These are phyloP conservation scores for Parauchenoglanis punctatus DNA, from an alignment of 2,797 vertebrate genomes.

Conservation along the genomic window DNA sequence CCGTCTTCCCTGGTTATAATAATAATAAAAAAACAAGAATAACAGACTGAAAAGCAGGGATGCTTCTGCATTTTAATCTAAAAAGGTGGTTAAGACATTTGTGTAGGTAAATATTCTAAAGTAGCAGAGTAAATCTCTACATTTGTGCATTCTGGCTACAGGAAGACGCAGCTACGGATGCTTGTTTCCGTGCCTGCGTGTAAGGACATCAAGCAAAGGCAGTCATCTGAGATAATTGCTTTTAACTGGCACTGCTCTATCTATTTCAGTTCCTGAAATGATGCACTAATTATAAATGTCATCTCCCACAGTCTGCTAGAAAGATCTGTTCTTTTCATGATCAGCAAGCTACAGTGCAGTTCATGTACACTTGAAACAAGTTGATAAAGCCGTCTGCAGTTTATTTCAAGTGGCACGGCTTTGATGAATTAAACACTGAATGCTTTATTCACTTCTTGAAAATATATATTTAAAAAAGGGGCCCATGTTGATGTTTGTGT, in stretches of 20 bases:
- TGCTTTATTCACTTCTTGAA: not conserved
- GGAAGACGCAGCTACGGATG: not conserved
- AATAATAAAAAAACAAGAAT: not conserved
- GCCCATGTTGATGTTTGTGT: not conserved
- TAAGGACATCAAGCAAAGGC: slow-evolving; percentile 31
- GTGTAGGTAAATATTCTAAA: not conserved
- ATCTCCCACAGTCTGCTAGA: slow-evolving; percentile 14
- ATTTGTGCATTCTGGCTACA: not conserved
- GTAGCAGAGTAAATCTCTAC: not conserved
- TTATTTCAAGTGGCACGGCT: slow-evolving; percentile 1
- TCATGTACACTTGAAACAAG: slow-evolving; percentile 15
- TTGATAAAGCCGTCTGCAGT: not conserved
- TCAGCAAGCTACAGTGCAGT: slow-evolving; percentile 11
- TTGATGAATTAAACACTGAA: slow-evolving; percentile 10
- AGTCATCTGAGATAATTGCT: slow-evolving; percentile 48
- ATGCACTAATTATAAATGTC: slow-evolving; percentile 44
- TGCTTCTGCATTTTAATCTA: not conserved
- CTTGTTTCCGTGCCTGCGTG: slow-evolving; percentile 15
- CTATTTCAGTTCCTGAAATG: slow-evolving; percentile 38
- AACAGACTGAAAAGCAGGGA: not conserved
- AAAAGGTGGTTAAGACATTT: not conserved
- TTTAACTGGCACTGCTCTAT: slow-evolving; percentile 44
- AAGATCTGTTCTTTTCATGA: slow-evolving; percentile 31
- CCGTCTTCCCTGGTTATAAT: slow-evolving; percentile 35
- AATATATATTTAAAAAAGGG: not conserved